A percentile compares a stretch with the other conserved stretches of the same genome.
Evolutionary conservation across 2,888 invertebrate species (phyloP).

Genomic region (Drosophila multiciliata): DNA sequence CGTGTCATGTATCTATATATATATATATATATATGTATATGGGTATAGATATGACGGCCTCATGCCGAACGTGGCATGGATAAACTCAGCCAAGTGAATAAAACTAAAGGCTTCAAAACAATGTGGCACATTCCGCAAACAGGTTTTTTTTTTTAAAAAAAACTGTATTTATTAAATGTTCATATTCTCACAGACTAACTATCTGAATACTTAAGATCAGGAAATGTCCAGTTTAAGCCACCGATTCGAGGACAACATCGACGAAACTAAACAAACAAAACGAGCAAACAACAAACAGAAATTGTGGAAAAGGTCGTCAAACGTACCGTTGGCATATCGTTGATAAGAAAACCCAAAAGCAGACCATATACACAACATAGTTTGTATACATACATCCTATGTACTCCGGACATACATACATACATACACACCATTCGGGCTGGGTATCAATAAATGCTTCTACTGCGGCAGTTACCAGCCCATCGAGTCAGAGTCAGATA

Average conservation of each 20-base stretch:
- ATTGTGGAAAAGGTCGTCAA: conserved; percentile 71
- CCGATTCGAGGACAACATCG: conserved; percentile 15
- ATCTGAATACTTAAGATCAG: not conserved
- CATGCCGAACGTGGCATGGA: conserved; percentile 17
- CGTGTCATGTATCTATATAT: conserved; percentile 28
- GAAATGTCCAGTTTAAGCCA: conserved; percentile 19
- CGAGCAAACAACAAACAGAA: conserved; percentile 43
- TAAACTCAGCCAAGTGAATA: conserved; percentile 52
- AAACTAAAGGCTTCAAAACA: conserved; percentile 24
- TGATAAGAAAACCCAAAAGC: conserved; percentile 65
- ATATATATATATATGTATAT: conserved; percentile 6
- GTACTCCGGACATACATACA: conserved; percentile 15
- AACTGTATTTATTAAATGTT: not conserved
- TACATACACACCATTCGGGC: conserved; percentile 6
- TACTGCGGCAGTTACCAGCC: conserved; percentile 69
- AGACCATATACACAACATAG: conserved; percentile 20
- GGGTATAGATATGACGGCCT: not conserved
- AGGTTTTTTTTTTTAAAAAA: conserved; percentile 37
- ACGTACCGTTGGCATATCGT: conserved; percentile 34
- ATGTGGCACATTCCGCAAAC: conserved; percentile 29
- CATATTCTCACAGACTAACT: conserved; percentile 2
- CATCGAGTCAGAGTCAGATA: conserved; percentile 49
- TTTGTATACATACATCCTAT: conserved; percentile 11
- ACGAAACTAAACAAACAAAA: conserved; percentile 47
- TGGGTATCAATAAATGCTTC: conserved; percentile 69